These are phyloP conservation scores for Anguilla japonica DNA, from an alignment of 2,113 vertebrate genomes.

Conservation along the genomic window DNA sequence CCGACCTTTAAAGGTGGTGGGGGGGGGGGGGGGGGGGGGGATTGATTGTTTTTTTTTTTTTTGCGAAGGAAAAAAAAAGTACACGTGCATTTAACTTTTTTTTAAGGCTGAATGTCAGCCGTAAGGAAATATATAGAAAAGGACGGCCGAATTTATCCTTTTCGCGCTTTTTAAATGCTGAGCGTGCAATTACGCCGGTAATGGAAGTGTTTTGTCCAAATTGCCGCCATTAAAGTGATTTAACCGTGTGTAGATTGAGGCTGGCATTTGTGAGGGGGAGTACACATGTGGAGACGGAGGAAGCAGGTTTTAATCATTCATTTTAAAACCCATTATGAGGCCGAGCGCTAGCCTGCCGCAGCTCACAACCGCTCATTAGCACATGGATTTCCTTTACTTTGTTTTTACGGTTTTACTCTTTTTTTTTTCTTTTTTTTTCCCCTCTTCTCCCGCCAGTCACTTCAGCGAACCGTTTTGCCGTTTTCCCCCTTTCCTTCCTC, in stretches of 20 bases:
- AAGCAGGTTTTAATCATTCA: conserved; percentile 73
- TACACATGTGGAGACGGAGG: conserved; percentile 73
- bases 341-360: conserved; percentile 57
- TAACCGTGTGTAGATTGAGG: conserved; percentile 75
- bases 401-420: background rate
- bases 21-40: background rate
- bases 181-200: conserved; percentile 80
- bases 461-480: background rate
- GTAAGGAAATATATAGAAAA: conserved; percentile 72
- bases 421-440: too few species aligned
- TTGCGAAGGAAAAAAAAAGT: conserved; percentile 49
- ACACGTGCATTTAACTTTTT: conserved; percentile 68
- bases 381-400: conserved; percentile 1
- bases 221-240: conserved; percentile 82
- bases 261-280: conserved; percentile 78
- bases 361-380: conserved; percentile 61
- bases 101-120: conserved; percentile 65
- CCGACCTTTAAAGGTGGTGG: background rate
- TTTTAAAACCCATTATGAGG: conserved; percentile 71
- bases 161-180: conserved; percentile 78
- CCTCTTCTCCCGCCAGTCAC: background rate
- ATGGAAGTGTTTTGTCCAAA: conserved; percentile 79
- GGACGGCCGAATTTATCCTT: conserved; percentile 74
- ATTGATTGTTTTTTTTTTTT: background rate
- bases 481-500: background rate